These are phyloP conservation scores for Scomberomorus guttatus DNA, from an alignment of 2,797 vertebrate genomes.

Conservation along the genomic window DNA sequence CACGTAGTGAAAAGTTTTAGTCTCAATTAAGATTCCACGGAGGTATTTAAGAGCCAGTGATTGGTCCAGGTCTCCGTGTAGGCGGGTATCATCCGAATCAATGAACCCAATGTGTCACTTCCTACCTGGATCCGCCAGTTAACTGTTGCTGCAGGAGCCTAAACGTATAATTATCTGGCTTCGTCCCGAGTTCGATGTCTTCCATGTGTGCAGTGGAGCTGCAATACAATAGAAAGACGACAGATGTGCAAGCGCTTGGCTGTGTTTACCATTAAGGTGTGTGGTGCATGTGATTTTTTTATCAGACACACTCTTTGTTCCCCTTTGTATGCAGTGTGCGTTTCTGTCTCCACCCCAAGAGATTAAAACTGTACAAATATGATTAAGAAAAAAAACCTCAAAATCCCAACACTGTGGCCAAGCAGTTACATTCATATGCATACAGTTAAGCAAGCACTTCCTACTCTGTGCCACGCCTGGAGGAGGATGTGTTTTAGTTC, in stretches of 20 bases:
- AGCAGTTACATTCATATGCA: neutral
- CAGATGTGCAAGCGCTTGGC: constrained; percentile 25
- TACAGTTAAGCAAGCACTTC: no score
- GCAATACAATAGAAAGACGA: neutral
- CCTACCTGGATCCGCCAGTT: neutral
- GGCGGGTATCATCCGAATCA: constrained; percentile 43
- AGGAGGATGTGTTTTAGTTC: neutral
- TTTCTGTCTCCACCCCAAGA: constrained; percentile 53
- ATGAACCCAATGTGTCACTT: neutral
- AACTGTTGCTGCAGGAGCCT: neutral
- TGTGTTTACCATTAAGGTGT: constrained; percentile 83
- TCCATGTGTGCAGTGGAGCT: constrained; percentile 1
- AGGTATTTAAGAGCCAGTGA: constrained; percentile 2
- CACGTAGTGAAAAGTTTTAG: neutral
- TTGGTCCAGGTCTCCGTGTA: constrained; percentile 55
- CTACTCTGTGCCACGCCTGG: no score
- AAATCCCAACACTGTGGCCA: neutral
- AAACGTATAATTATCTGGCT: neutral
- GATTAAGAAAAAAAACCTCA: no score
- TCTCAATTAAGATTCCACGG: constrained; percentile 1
- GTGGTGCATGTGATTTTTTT: constrained; percentile 52
- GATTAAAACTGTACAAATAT: neutral
- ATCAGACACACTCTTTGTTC: constrained; percentile 61
- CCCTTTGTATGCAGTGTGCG: constrained; percentile 20
- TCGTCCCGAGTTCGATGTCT: neutral